phyloP scores from a whole-genome alignment of 2,113 vertebrate species.

The Psittacara wagleri region DNA sequence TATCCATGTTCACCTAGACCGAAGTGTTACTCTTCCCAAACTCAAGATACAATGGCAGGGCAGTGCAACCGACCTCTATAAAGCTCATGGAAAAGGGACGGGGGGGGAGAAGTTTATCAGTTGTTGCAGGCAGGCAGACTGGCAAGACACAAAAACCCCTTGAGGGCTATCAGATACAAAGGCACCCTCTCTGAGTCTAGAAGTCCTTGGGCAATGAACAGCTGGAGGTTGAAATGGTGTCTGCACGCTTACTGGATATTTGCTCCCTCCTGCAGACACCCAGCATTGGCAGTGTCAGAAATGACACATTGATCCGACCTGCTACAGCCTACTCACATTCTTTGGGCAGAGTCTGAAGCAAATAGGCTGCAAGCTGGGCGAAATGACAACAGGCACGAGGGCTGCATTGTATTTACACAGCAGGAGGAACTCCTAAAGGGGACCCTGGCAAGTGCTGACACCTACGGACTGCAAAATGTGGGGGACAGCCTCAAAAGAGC shows the following conservation, averaged over 20 bases:
- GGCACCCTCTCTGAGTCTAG: background rate
- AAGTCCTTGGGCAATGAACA: background rate
- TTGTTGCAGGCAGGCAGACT: background rate
- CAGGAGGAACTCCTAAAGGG: background rate
- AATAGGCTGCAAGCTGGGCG: fast-evolving
- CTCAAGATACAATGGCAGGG: fast-evolving
- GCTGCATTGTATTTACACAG: fast-evolving
- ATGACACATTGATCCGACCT: fast-evolving
- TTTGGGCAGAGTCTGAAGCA: background rate
- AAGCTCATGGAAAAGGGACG: background rate
- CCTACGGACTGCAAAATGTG: fast-evolving
- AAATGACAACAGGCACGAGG: background rate
- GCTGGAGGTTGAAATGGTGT: background rate
- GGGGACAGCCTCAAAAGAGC: background rate
- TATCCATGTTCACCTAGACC: background rate
- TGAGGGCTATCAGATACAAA: background rate
- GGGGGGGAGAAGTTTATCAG: background rate
- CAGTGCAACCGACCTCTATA: fast-evolving
- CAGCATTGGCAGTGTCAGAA: background rate
- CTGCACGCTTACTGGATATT: fast-evolving
- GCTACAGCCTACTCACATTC: background rate
- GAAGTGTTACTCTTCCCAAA: background rate
- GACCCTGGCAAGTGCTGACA: background rate
- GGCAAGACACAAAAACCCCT: background rate
- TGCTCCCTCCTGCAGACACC: background rate